These are phyloP conservation scores for Uropsilus gracilis DNA, from an alignment of 2,113 vertebrate genomes.

Conservation along the genomic window DNA sequence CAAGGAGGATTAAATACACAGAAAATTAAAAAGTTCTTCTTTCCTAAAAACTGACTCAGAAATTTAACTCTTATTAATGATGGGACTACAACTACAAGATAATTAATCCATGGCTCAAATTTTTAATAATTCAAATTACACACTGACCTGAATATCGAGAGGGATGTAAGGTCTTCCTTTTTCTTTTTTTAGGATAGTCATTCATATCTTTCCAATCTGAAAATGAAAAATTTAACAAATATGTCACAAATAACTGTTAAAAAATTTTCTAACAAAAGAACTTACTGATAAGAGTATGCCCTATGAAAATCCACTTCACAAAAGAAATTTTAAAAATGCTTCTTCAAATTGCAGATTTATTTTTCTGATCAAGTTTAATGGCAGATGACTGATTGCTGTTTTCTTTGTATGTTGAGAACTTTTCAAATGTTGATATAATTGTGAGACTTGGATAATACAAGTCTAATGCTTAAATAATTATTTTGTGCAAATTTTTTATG, in stretches of 20 bases:
- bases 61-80: slow-evolving; percentile 44
- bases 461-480: neutral
- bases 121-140: slow-evolving; percentile 41
- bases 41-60: neutral
- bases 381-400: neutral
- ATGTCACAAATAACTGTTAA: neutral
- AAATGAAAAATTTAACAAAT: slow-evolving; percentile 58
- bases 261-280: slow-evolving; percentile 38
- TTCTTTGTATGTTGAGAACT: neutral
- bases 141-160: slow-evolving; percentile 89
- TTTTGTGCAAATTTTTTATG: neutral
- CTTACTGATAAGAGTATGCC: slow-evolving; percentile 6
- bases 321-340: neutral
- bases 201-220: slow-evolving; percentile 86
- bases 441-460: neutral
- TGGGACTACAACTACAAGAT: neutral
- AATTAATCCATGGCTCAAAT: slow-evolving; percentile 36
- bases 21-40: slow-evolving; percentile 35
- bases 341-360: slow-evolving; percentile 21
- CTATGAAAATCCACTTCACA: neutral
- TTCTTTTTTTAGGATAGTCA: slow-evolving; percentile 90
- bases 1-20: neutral
- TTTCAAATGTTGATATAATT: slow-evolving; percentile 25
- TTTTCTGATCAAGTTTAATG: slow-evolving; percentile 16
- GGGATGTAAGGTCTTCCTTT: slow-evolving; percentile 90